Base-by-base conservation (phyloP, 2,113 vertebrate species). In the Coptodon rendalli region DNA sequence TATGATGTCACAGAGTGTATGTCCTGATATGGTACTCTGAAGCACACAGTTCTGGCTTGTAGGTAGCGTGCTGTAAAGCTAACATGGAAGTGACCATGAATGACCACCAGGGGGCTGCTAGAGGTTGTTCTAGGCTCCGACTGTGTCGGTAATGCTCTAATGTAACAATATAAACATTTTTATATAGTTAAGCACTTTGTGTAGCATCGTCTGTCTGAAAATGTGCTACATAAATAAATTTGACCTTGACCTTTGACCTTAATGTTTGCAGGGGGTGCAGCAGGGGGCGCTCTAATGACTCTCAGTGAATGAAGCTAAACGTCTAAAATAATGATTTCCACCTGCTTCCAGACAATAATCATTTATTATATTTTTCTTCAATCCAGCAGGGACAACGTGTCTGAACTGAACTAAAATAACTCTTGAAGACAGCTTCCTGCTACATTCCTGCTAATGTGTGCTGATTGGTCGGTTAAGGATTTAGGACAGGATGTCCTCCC, bases 101-200 rank as follows among this genome's bases (percentile, higher is more conserved):
- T 76, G 68, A 11, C 68, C 68, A 76, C 14, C 40, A 16, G 40
- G n/a, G 40, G 68, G 68, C n/a, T 9, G 22, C 63, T 68, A 40
- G 63, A 68, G 36, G 36, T 40, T 0, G n/a, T 68, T 40, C 34
- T 1, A 24, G 7, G 63, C 11, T 40, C 19, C 0, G 19, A n/a
- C 19, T 68, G 34, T 0, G 0, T 38, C 1, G 13, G 56, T 48
- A 17, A 48, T 6, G 13, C 13, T 48, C 45, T 48, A 48, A 48
- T 36, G 34, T 36, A 36, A 36, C 34, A 9, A 36, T 36, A 36
- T 36, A 36, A 36, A 36, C 34, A 36, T 36, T 36, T 36, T 36
- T 36, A 36, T 8, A 36, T 36, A 8, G 34, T 36, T 36, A 36
- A 36, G 34, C 7, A 36, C 34, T 36, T 8, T 36, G 34, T 36